phyloP scores from a whole-genome alignment of 2,888 invertebrate species.

The Eilema sororculum region DNA sequence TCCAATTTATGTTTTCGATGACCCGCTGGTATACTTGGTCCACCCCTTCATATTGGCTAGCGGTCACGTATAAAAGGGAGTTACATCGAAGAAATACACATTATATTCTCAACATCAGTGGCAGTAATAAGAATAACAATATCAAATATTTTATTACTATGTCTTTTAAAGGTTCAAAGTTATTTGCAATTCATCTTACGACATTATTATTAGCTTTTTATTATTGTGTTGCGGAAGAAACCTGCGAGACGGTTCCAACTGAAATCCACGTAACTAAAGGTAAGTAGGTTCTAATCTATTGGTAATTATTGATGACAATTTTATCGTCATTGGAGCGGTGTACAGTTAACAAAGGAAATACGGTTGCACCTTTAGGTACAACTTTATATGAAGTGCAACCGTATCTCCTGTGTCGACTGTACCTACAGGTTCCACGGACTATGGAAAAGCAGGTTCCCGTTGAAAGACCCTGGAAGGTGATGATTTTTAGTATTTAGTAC shows the following conservation, averaged over 20 bases:
- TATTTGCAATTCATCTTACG: slow-evolving; percentile 41
- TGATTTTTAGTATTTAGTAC: too few species aligned
- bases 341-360: too few species aligned
- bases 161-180: slow-evolving; percentile 39
- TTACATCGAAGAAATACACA: slow-evolving; percentile 22
- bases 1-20: slow-evolving; percentile 58
- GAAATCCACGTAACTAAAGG: slow-evolving; percentile 96
- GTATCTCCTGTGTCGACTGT: too few species aligned
- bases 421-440: not conserved
- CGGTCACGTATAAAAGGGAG: slow-evolving; percentile 41
- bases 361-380: too few species aligned
- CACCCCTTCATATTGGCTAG: slow-evolving; percentile 31
- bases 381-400: too few species aligned
- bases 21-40: slow-evolving; percentile 61
- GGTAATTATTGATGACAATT: not conserved
- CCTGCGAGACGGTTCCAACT: slow-evolving; percentile 94
- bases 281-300: slow-evolving; percentile 58
- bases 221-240: slow-evolving; percentile 87
- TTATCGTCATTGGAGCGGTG: not conserved
- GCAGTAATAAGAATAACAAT: slow-evolving; percentile 18
- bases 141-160: slow-evolving; percentile 26
- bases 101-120: slow-evolving; percentile 27
- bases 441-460: too few species aligned
- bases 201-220: slow-evolving; percentile 47
- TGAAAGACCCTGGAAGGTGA: too few species aligned